These are phyloP conservation scores for Pagetopsis macropterus DNA, from an alignment of 2,797 vertebrate genomes.

Conservation along the genomic window DNA sequence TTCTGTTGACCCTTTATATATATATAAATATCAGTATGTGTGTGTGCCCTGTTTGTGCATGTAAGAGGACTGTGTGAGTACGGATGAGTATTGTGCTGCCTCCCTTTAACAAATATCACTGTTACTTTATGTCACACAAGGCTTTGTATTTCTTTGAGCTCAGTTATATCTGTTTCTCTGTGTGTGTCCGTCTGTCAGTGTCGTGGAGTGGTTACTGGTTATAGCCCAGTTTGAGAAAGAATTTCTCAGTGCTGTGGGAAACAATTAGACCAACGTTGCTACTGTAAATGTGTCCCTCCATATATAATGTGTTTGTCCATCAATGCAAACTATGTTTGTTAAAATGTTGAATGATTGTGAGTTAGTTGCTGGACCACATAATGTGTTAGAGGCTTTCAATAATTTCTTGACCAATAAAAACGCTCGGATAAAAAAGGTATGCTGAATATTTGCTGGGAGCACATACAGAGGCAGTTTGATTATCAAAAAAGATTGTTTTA, in stretches of 20 bases:
- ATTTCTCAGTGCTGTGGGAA: constrained; percentile 58
- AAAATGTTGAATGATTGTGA: constrained; percentile 67
- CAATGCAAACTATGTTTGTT: constrained; percentile 64
- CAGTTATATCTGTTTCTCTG: constrained; percentile 47
- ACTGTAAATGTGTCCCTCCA: constrained; percentile 59
- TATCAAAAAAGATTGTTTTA: constrained; percentile 24
- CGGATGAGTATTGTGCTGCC: constrained; percentile 29
- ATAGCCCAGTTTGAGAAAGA: constrained; percentile 51
- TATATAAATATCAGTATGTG: constrained; percentile 32
- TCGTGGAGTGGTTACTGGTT: constrained; percentile 60
- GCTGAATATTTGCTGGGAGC: constrained; percentile 76
- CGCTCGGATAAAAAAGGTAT: constrained; percentile 67
- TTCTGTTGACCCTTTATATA: constrained; percentile 62
- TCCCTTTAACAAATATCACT: constrained; percentile 57
- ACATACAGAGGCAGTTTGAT: constrained; percentile 65
- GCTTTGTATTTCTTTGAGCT: constrained; percentile 44
- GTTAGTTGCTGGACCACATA: constrained; percentile 61
- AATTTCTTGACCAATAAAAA: constrained; percentile 54
- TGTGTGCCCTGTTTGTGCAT: constrained; percentile 35
- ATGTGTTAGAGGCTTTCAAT: constrained; percentile 57
- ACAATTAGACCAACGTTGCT: constrained; percentile 58
- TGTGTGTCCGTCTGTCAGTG: constrained; percentile 52
- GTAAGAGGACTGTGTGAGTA: constrained; percentile 27
- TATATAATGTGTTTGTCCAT: constrained; percentile 53
- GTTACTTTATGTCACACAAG: constrained; percentile 50